phyloP scores from a whole-genome alignment of 1,140 invertebrate species.

The Drosophila bifasciata region DNA sequence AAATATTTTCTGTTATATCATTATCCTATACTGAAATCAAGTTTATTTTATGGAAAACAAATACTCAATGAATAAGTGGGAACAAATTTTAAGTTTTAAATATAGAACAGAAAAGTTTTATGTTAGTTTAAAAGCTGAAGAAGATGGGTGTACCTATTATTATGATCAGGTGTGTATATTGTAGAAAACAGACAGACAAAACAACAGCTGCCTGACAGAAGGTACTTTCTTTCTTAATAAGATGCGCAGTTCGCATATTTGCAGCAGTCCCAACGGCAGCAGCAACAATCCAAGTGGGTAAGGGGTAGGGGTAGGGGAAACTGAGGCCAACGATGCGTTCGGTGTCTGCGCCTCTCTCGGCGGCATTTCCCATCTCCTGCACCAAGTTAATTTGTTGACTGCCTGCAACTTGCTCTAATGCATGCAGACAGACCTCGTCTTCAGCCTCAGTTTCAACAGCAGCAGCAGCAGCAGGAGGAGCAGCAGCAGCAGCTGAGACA shows the following conservation, averaged over 20 bases:
- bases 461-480: slow-evolving; percentile 2
- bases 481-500: slow-evolving; percentile 44
- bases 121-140: too few relatives aligned
- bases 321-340: slow-evolving; percentile 31
- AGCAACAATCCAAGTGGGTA: slow-evolving; percentile 4
- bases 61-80: too few relatives aligned
- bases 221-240: slow-evolving; percentile 83
- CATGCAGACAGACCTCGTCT: slow-evolving; percentile 58
- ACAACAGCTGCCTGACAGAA: slow-evolving; percentile 72
- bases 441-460: slow-evolving; percentile 6
- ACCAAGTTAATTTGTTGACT: slow-evolving; percentile 77
- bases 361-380: slow-evolving; percentile 27
- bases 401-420: slow-evolving; percentile 79
- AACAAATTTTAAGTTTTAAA: too few relatives aligned
- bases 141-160: too few relatives aligned
- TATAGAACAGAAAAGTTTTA: too few relatives aligned
- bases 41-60: too few relatives aligned
- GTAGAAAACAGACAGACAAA: slow-evolving; percentile 39
- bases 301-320: slow-evolving; percentile 6
- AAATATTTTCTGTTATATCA: too few relatives aligned
- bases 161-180: slow-evolving; percentile 20
- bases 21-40: too few relatives aligned
- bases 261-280: slow-evolving; percentile 33
- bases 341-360: slow-evolving; percentile 29
- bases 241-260: slow-evolving; percentile 74